Evolutionary conservation across 2,797 vertebrate species (phyloP).

Genomic region (Craterocephalus amniculus): DNA sequence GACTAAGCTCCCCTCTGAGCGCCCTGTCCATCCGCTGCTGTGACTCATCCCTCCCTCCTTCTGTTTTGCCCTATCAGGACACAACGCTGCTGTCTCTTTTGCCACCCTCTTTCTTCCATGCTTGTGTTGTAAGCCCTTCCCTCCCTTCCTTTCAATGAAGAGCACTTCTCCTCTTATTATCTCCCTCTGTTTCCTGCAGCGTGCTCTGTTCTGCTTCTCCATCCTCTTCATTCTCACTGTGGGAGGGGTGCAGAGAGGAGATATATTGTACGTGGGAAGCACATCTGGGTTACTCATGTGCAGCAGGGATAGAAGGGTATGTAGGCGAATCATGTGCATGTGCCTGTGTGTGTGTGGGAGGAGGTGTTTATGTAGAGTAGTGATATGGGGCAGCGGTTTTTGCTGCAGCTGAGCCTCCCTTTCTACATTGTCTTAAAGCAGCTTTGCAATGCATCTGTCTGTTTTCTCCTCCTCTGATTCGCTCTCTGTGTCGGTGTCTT

Average conservation of each 20-base stretch:
- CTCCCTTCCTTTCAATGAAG: slow-evolving; percentile 5
- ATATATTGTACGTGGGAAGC: slow-evolving; percentile 57
- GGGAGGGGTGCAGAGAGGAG: slow-evolving; percentile 35
- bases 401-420: slow-evolving; percentile 43
- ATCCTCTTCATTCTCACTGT: slow-evolving; percentile 28
- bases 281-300: slow-evolving; percentile 68
- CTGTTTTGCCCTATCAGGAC: slow-evolving; percentile 16
- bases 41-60: slow-evolving; percentile 36
- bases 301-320: slow-evolving; percentile 47
- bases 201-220: slow-evolving; percentile 30
- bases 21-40: slow-evolving; percentile 33
- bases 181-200: slow-evolving; percentile 15
- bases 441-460: slow-evolving; percentile 46
- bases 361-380: slow-evolving; percentile 48
- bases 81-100: slow-evolving; percentile 2
- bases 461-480: slow-evolving; percentile 14
- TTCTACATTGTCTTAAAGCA: slow-evolving; percentile 53
- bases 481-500: slow-evolving; percentile 26
- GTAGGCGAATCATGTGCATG: slow-evolving; percentile 43
- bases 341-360: slow-evolving; percentile 28
- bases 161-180: slow-evolving; percentile 12
- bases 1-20: slow-evolving; percentile 42
- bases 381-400: slow-evolving; percentile 44
- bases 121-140: slow-evolving; percentile 3
- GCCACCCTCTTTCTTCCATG: slow-evolving; percentile 1